Base-by-base conservation (phyloP, 2,113 vertebrate species). In the Sander vitreus region DNA sequence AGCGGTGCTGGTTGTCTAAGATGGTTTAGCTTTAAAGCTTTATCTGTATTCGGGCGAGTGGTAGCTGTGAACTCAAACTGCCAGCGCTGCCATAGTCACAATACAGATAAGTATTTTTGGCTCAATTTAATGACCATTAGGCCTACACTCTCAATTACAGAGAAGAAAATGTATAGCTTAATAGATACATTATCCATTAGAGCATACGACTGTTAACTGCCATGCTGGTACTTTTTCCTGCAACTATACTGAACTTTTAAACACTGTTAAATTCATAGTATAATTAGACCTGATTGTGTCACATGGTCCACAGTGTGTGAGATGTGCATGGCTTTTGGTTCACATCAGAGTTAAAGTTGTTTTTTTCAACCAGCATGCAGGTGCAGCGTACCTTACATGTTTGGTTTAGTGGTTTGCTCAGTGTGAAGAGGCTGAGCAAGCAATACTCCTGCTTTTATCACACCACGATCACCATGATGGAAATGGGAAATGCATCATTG, bases 1-100 rank as follows among this genome's bases (percentile, higher is more conserved):
- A 84, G 67, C 33, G 2, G 75, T 39, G 65, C 65, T 64, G 84
- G 71, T 80, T 87, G 80, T 90, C 84, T 68, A 21, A 81, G 68
- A 55, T 73, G 45, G 69, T 83, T 86, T 83, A 66, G 54, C 57
- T 84, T 76, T 73, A 59, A 58, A 33, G 57, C 67, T 75, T 51
- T 39, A 77, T 89, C 67, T 87, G 73, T 60, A 53, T 81, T 39
- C 74, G 47, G 15, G 36, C 0, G 0, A 68, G 63, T 45, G 15
- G 63, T 76, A 53, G 54, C 50, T 60, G 62, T 73, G 47, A 76
- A 81, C 69, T 67, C 27, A 69, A 33, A 76, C 59, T 76, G 74
- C 45, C 77, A 72, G 69, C 11, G 7, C 21, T 21, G 16, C 65
- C 43, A 12, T 16, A 81, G 39, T 19, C 51, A 59, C 69, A 64